phyloP scores from a whole-genome alignment of 2,113 vertebrate genomes.

The Urocolius indicus region DNA sequence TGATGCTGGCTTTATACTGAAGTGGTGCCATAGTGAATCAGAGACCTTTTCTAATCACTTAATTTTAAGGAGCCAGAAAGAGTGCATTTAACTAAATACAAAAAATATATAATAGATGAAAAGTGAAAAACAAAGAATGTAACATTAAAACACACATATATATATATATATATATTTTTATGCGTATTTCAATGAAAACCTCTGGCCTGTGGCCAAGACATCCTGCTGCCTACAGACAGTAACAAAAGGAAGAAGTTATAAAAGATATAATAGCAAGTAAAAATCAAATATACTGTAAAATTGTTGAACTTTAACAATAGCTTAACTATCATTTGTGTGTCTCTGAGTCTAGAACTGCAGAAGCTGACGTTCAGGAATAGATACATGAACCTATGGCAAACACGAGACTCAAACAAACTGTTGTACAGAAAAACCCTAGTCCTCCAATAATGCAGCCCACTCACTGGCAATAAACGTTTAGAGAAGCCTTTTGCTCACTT shows the following conservation, averaged over 20 bases:
- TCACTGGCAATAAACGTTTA: neutral
- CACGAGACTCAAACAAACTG: neutral
- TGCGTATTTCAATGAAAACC: neutral
- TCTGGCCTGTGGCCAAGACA: neutral
- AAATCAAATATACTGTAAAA: neutral
- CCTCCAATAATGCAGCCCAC: accelerated
- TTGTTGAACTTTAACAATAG: neutral
- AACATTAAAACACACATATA: neutral
- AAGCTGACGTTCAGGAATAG: neutral
- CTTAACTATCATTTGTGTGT: neutral
- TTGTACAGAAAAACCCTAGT: neutral
- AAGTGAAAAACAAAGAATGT: neutral
- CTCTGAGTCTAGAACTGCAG: neutral
- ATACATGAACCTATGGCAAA: neutral
- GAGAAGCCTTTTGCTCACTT: neutral
- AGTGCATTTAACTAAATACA: neutral
- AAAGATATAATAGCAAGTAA: neutral
- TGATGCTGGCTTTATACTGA: neutral
- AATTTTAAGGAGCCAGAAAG: neutral
- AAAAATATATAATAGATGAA: neutral
- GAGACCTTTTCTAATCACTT: neutral
- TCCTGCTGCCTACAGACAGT: neutral
- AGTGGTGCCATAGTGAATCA: neutral
- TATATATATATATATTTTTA: neutral
- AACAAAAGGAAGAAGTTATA: neutral